Percentiles rank a stretch among this genome's conserved stretches.
phyloP scores from a whole-genome alignment of 2,113 vertebrate species.

The Chionis minor region DNA sequence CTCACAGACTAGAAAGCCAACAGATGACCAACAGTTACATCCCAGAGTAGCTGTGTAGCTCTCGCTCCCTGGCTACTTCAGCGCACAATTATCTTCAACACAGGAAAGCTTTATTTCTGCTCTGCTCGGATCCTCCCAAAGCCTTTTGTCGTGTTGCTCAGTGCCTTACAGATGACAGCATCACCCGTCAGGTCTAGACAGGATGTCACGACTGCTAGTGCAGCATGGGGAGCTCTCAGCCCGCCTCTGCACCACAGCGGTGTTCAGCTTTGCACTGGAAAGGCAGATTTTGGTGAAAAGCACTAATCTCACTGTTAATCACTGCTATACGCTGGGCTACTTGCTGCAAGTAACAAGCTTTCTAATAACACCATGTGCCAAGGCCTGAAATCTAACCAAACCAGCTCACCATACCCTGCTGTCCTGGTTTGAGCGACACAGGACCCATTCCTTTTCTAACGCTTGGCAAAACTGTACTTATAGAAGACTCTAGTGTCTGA shows the following conservation, averaged over 20 bases:
- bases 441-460: too few relatives aligned
- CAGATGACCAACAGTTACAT: background rate
- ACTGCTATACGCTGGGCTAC: background rate
- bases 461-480: too few relatives aligned
- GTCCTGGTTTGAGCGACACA: too few relatives aligned
- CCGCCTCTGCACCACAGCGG: accelerated
- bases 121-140: background rate
- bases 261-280: background rate
- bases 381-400: background rate
- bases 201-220: background rate
- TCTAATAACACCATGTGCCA: accelerated
- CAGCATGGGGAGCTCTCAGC: background rate
- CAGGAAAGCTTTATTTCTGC: background rate
- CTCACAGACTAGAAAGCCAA: background rate
- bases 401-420: accelerated
- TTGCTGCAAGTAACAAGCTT: background rate
- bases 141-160: background rate
- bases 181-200: background rate
- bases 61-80: background rate
- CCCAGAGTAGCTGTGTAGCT: background rate
- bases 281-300: background rate
- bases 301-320: background rate
- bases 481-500: too few relatives aligned
- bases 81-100: background rate
- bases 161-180: background rate